Evolutionary conservation across 2,797 vertebrate species (phyloP), one percentile per base, ranked within the genome.

Genomic region (Ibycter americanus): DNA sequence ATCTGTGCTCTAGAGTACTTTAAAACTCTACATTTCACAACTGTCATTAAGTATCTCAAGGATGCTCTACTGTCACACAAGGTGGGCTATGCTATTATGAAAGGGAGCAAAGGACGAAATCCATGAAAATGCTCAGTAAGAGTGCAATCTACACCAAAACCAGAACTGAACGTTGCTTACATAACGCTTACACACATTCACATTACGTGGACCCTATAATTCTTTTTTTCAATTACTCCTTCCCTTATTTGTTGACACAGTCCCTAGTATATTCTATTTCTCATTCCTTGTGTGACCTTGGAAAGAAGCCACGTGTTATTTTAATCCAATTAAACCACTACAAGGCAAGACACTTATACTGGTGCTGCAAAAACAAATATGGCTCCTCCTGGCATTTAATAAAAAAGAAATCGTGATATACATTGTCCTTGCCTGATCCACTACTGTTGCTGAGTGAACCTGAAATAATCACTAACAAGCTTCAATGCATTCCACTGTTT

Each of bases 391-490:
- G 34, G 52, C 23, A 70, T 12, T 78, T 51, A 91, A 40, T 12
- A 90, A 80, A 58, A 52, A 34, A 61, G 34, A n/a, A 51, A 21
- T 81, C 81, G 9, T 59, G 38, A 72, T 58, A 71, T 4, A 88
- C 9, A 51, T 8, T 65, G 40, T 22, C 80, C 46, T 42, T 58
- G 67, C 40, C 55, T 82, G 12, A 49, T 54, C 21, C 68, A 58
- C 49, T 79, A 61, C 49, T 79, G 21, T 15, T 76, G 17, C 62
- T 23, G 77, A 71, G 62, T 61, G 71, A 95, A 88, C 42, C 80
- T 46, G 42, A 93, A 95, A 77, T 77, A 92, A 93, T 79, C 77
- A 42, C 38, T 86, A 36, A 46, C 46, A 84, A 94, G 88, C 77
- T 84, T 61, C 1, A 0, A 34, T 56, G 52, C 56, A 88, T 91